These are phyloP conservation scores for Holotrichia oblita DNA, from an alignment of 1,140 invertebrate species.

Conservation along the genomic window DNA sequence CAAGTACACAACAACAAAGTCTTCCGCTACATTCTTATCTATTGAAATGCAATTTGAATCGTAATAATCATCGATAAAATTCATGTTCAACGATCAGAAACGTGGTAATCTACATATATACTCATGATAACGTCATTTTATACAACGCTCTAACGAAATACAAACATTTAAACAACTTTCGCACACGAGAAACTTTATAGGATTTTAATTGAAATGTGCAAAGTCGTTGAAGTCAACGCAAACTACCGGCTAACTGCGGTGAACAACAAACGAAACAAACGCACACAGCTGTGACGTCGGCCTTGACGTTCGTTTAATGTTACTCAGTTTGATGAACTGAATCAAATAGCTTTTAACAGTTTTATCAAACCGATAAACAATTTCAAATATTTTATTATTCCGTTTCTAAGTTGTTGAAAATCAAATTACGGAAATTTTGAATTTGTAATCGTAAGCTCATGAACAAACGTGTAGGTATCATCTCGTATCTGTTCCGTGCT, in stretches of 20 bases:
- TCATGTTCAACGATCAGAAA: slow-evolving; percentile 46
- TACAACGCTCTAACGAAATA: background rate
- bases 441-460: background rate
- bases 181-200: background rate
- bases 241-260: background rate
- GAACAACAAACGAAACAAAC: background rate
- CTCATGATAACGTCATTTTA: background rate
- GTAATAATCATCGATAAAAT: slow-evolving; percentile 56
- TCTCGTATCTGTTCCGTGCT: background rate
- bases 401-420: background rate
- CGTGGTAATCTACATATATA: background rate
- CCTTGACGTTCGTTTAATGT: background rate
- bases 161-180: slow-evolving; percentile 10
- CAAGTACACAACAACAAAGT: slow-evolving; percentile 55
- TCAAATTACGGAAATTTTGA: background rate
- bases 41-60: slow-evolving; percentile 45
- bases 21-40: slow-evolving; percentile 40
- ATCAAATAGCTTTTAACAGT: background rate
- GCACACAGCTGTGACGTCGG: background rate
- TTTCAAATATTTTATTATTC: background rate
- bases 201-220: background rate
- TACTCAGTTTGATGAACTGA: slow-evolving; percentile 24
- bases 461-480: background rate
- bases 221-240: background rate
- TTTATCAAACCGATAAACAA: slow-evolving; percentile 1